These are phyloP conservation scores for Aspiorhynchus laticeps DNA, from an alignment of 2,113 vertebrate genomes.

Conservation along the genomic window DNA sequence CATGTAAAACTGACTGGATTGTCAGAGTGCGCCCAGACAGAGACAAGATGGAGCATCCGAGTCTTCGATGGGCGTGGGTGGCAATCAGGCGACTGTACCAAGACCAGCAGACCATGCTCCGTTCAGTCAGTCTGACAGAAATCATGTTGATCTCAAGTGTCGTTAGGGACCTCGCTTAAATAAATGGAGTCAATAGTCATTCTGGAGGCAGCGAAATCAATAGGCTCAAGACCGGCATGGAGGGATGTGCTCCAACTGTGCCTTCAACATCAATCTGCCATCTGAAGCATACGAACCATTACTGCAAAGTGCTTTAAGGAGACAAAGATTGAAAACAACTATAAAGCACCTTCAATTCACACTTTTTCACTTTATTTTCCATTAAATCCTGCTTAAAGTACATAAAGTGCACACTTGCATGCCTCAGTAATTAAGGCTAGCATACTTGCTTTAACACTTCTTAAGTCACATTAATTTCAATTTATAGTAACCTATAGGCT, in stretches of 20 bases:
- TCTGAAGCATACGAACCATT: slow-evolving; percentile 31
- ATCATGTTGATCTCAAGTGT: slow-evolving; percentile 45
- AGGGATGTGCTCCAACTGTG: slow-evolving; percentile 31
- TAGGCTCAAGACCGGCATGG: slow-evolving; percentile 42
- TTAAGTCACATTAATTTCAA: background rate
- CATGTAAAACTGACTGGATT: slow-evolving; percentile 20
- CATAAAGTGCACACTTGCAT: background rate
- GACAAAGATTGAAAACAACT: slow-evolving; percentile 39
- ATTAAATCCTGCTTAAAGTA: background rate
- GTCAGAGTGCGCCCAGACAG: background rate
- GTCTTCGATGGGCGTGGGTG: background rate
- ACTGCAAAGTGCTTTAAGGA: slow-evolving; percentile 26
- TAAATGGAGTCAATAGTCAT: slow-evolving; percentile 44
- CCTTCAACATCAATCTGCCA: slow-evolving; percentile 38
- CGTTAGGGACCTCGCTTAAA: slow-evolving; percentile 44
- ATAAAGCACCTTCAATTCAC: slow-evolving; percentile 15
- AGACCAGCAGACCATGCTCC: slow-evolving; percentile 11
- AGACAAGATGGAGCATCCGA: slow-evolving; percentile 3
- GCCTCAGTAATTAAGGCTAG: background rate
- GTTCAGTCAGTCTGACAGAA: slow-evolving; percentile 46
- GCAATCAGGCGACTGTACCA: background rate
- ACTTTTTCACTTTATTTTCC: background rate
- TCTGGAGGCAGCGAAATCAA: slow-evolving; percentile 41
- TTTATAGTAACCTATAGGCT: background rate
- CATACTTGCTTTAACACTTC: background rate